Evolutionary conservation across 2,888 invertebrate species (phyloP), one percentile per base, ranked within the genome.

Genomic region (Calameuta idolon): DNA sequence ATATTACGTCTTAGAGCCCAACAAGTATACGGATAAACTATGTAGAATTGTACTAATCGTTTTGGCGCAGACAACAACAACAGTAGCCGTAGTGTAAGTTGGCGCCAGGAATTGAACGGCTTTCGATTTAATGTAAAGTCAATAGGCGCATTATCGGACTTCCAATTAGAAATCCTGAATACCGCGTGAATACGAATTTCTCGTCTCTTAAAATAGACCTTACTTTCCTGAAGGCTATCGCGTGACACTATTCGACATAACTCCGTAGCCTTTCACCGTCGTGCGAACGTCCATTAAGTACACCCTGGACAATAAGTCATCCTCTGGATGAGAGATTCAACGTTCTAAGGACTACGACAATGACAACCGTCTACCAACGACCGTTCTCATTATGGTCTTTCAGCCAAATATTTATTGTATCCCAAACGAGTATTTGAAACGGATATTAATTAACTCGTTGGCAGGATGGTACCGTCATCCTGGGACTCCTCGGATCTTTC

Each of bases 401-500:
- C 55, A 23, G 55, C 55, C 55, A 23, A 55, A 55, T 15, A 55
- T 55, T 55, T 55, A 55, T 23, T 55, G 55, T 55, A 55, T 55
- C 55, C 55, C 55, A 55, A 55, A 55, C 55, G 55, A 23, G 55
- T 55, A 23, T 23, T 55, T 2, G 2, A 55, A 55, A 23, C 55
- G 5, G 55, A 55, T 55, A 55, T 55, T 55, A 23, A 55, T 55
- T 55, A 55, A 55, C 55, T 55, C 55, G 55, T 40, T 15, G 40
- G 15, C 55, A 55, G 55, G 55, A 55, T 55, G 23, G 55, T 55
- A 55, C 23, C 55, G 55, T 55, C 55, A 3, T 55, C 55, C 55
- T 55, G 55, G 9, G 55, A 55, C 5, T 82, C 79, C 34, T 79
- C 82, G 82, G 71, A 31, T 31, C 78, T 78, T 84, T 85, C 85